A percentile compares a stretch with the other conserved stretches of the same genome.
phyloP scores from a whole-genome alignment of 2,113 vertebrate species.

The Bos indicus region DNA sequence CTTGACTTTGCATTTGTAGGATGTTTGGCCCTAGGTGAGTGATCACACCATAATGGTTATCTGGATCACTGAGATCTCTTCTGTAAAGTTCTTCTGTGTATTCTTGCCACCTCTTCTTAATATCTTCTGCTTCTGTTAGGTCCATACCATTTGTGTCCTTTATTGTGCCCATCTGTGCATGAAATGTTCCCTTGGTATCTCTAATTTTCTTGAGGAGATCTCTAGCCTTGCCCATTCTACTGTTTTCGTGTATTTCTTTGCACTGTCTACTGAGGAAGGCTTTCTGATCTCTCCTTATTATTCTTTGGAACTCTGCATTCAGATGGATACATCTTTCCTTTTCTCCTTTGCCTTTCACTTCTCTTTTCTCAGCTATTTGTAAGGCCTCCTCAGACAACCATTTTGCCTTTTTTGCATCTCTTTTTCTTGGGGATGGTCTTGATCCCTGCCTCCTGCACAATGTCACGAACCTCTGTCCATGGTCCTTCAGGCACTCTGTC shows the following conservation, averaged over 20 bases:
- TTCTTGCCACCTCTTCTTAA: neutral
- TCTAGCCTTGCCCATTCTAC: neutral
- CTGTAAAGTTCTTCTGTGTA: neutral
- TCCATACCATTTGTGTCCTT: neutral
- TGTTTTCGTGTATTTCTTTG: neutral
- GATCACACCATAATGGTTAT: neutral
- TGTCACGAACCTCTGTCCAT: neutral
- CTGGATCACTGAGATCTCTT: neutral
- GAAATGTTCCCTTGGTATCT: neutral
- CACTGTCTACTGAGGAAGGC: neutral
- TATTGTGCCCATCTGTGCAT: neutral
- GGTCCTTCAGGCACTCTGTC: neutral
- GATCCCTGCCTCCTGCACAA: neutral
- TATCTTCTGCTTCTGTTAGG: neutral
- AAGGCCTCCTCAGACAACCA: neutral
- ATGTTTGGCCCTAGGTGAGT: neutral
- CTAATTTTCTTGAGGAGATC: neutral
- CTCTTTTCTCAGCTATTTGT: neutral
- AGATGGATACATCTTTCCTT: neutral
- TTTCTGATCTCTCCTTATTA: neutral
- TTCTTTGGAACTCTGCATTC: neutral
- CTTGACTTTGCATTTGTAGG: accelerated
- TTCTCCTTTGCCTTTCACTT: neutral
- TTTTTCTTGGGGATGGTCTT: neutral
- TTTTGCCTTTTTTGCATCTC: neutral